Base-by-base conservation (phyloP, 2,797 vertebrate species). In the Ctenochaetus hawaiiensis region DNA sequence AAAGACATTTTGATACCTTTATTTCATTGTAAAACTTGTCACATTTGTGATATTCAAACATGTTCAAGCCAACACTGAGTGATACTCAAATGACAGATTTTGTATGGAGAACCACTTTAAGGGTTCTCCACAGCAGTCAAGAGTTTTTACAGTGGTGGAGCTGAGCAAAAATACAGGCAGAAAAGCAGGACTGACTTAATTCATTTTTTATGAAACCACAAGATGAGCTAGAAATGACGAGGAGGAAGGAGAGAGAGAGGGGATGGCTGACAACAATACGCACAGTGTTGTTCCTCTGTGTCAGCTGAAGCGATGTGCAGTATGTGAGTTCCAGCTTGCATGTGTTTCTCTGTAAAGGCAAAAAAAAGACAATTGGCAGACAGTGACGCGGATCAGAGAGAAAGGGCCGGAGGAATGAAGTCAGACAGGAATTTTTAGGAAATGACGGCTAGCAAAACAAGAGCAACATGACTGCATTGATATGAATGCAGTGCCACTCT, bases 381-480 rank as follows among this genome's bases (percentile, higher is more conserved):
- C 79, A 71, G 77, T 89, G 87, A 85, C 76, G 79, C 80, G 86
- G 72, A 82, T 89, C 77, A 79, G 67, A 82, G 45, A 51, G 70
- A 73, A 49, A 43, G 9, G 13, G 61, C 72, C 34, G 81, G 53
- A 61, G 56, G 74, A 77, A 85, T 80, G 67, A 83, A 82, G 73
- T 75, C 78, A 80, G 77, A 69, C 54, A 60, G 81, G 86, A 88
- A 80, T 89, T 87, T 87, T 14, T 48, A 58, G 74, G 80, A 87
- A 87, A 86, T 74, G 68, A 83, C 1, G 39, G 68, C 58, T 49
- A 39, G 62, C 82, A 79, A 82, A 89, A 83, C 71, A 79, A 81
- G 60, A 82, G 78, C 75, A 82, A 71, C 0, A 74, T 81, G 80
- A 88, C 78, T 56, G 41, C 67, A 64, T 68, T 74, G 70, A 47